Percentiles rank a stretch among this genome's conserved stretches.
Evolutionary conservation across 2,113 vertebrate genomes (phyloP).

Genomic region (Paradoxurus hermaphroditus): DNA sequence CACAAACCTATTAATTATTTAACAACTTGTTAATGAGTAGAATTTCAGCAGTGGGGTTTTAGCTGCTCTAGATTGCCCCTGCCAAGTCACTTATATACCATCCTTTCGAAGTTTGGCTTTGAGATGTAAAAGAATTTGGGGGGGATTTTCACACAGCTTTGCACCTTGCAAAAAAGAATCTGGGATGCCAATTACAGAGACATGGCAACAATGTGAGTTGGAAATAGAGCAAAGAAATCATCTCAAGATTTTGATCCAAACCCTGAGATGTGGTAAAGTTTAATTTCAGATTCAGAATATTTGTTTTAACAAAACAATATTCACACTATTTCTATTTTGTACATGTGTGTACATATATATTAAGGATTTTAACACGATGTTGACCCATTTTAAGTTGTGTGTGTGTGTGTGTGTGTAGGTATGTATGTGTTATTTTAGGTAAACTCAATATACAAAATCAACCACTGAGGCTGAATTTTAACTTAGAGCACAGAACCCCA

Average conservation of each 20-base stretch:
- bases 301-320: not conserved
- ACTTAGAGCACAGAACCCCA: not conserved
- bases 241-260: not conserved
- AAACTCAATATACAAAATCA: not conserved
- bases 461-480: too few species aligned
- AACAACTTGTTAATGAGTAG: constrained; percentile 81
- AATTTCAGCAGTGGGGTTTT: not conserved
- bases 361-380: not conserved
- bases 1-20: constrained; percentile 86
- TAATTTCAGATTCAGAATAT: not conserved
- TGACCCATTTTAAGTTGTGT: not conserved
- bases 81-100: not conserved
- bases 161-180: not conserved
- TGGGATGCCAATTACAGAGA: not conserved
- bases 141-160: not conserved
- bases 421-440: not conserved
- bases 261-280: not conserved
- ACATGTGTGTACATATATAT: not conserved
- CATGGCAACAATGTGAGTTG: not conserved
- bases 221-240: not conserved
- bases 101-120: not conserved
- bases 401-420: too few species aligned
- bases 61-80: not conserved
- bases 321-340: not conserved
- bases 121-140: not conserved